phyloP scores from a whole-genome alignment of 2,888 invertebrate species.

The Eupelmus urozonus region DNA sequence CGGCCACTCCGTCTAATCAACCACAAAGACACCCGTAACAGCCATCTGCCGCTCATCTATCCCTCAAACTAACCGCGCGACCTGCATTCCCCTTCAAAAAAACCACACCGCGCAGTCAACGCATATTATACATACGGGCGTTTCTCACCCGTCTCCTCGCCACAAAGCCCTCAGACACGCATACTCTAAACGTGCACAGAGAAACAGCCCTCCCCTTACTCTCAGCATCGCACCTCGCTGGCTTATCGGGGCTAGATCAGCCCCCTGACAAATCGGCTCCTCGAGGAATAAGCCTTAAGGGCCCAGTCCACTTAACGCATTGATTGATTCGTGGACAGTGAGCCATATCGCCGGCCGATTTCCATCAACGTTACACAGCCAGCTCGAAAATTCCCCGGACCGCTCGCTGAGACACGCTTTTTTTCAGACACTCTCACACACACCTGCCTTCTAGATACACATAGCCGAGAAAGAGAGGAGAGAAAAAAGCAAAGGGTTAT shows the following conservation, averaged over 20 bases:
- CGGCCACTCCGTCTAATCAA: too few relatives aligned
- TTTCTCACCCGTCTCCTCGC: conserved; percentile 17
- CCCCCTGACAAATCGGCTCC: conserved; percentile 27
- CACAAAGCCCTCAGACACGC: background rate
- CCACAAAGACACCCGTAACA: too few relatives aligned
- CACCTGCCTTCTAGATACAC: too few relatives aligned
- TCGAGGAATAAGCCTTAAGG: background rate
- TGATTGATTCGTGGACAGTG: conserved; percentile 72
- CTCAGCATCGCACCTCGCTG: too few relatives aligned
- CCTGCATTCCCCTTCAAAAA: conserved; percentile 2
- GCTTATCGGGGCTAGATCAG: too few relatives aligned
- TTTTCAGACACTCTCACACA: too few relatives aligned
- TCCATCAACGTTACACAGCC: conserved; percentile 60
- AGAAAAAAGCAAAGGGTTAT: too few relatives aligned
- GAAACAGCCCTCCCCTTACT: too few relatives aligned
- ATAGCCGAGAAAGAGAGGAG: too few relatives aligned
- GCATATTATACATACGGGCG: conserved; percentile 25
- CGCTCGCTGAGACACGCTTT: conserved; percentile 12
- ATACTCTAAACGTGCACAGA: too few relatives aligned
- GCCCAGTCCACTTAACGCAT: conserved; percentile 40
- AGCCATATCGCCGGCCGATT: conserved; percentile 63
- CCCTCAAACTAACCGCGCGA: too few relatives aligned
- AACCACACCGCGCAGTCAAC: background rate
- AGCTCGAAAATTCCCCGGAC: conserved; percentile 61
- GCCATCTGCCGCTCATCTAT: too few relatives aligned